These are phyloP conservation scores for Caerostris darwini DNA, from an alignment of 1,140 invertebrate genomes.

Conservation along the genomic window DNA sequence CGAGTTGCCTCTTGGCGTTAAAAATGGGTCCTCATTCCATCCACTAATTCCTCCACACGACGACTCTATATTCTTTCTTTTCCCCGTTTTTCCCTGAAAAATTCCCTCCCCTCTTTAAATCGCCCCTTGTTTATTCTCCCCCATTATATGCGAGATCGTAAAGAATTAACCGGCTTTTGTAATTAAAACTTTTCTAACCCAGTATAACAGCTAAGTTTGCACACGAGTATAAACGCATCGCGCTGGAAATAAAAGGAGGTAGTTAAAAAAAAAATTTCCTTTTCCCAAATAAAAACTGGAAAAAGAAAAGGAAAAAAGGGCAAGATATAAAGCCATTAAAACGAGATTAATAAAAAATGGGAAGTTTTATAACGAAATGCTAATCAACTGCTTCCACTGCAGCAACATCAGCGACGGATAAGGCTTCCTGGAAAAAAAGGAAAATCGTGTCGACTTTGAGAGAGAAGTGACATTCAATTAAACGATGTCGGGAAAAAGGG, in stretches of 20 bases:
- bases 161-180: background rate
- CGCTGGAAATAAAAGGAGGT: background rate
- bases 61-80: background rate
- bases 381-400: slow-evolving; percentile 29
- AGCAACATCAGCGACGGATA: background rate
- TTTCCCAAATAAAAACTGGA: background rate
- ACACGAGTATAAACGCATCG: background rate
- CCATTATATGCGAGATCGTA: background rate
- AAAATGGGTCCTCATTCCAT: background rate
- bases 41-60: background rate
- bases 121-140: background rate
- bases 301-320: background rate
- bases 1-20: background rate
- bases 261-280: background rate
- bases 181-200: background rate
- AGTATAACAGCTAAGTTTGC: background rate
- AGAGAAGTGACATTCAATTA: slow-evolving; percentile 71
- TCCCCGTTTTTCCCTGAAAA: background rate
- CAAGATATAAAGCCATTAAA: slow-evolving; percentile 36
- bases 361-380: slow-evolving; percentile 60
- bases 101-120: background rate
- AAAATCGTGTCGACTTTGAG: slow-evolving; percentile 42
- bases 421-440: slow-evolving; percentile 19
- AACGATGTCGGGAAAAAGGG: slow-evolving; percentile 42
- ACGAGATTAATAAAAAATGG: slow-evolving; percentile 42